Base-by-base conservation (phyloP, 2,113 vertebrate species). In the Serilophus lunatus region DNA sequence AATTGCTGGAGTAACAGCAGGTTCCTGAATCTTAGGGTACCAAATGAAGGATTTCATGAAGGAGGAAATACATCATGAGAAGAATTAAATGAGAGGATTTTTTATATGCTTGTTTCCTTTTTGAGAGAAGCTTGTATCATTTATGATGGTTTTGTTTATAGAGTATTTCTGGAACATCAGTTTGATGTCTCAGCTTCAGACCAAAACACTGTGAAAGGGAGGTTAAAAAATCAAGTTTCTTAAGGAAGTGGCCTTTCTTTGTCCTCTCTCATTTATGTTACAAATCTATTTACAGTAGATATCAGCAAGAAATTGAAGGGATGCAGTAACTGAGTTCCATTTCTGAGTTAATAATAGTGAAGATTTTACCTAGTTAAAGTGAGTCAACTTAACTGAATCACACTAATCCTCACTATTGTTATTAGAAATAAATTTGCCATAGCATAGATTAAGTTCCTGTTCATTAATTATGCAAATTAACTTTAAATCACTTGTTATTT, bases 1-100 rank as follows among this genome's bases (percentile, higher is more conserved):
- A 93, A 97, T 97, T 96, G 94, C 92, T 86, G 63, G 77, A 90
- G 56, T 64, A 96, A 68, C 93, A 97, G 95, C 82, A 82, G 82
- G 83, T 63, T 96, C 18, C 92, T 92, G 86, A 82, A 90, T 91
- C 57, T 75, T 61, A 90, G 44, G 42, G 23, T 33, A 19, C 17
- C 59, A 68, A 72, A 85, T 70, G 57, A 97, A 94, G 35, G 50
- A 16, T 70, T 95, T 96, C 75, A 85, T 33, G 69, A 92, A 70
- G 23, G 45, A 57, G 50, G 2, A 77, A 94, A 80, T 93, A 53
- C 16, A 89, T 85, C 26, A 65, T 49, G 50, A 64, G n/a, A 77
- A 88, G 93, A 92, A 95, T 47, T 2, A 86, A 90, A 80, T 40
- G 3, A 51, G 44, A 80, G 8, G 49, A 60, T 12, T 38, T 76